Evolutionary conservation across 1,140 invertebrate species (phyloP).

Genomic region (Caerostris darwini): DNA sequence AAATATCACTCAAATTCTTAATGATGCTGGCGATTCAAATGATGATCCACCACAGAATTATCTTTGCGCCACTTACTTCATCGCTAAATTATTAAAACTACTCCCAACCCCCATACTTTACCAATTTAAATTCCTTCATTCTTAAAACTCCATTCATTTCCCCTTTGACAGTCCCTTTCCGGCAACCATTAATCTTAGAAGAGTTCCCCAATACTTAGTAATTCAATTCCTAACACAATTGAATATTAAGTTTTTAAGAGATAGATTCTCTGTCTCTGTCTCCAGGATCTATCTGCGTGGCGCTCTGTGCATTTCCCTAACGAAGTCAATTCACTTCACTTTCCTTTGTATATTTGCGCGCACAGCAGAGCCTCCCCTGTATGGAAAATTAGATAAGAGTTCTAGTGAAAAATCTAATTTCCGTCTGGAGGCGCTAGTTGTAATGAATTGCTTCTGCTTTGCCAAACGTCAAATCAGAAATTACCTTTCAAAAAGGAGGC

Average conservation of each 20-base stretch:
- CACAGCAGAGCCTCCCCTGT: background rate
- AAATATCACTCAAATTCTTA: no score
- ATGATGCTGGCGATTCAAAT: no score
- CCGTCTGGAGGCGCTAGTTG: background rate
- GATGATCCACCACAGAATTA: no score
- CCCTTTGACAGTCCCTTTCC: background rate
- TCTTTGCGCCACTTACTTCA: no score
- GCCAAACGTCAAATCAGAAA: slow-evolving; percentile 19
- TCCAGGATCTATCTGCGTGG: background rate
- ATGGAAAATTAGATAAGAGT: slow-evolving; percentile 16
- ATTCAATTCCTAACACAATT: background rate
- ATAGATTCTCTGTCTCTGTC: background rate
- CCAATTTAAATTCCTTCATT: background rate
- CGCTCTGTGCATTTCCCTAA: background rate
- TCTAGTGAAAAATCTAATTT: slow-evolving; percentile 22
- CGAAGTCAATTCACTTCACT: background rate
- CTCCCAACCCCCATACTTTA: no score
- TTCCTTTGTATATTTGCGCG: background rate
- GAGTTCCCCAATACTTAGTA: background rate
- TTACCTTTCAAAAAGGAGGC: no score
- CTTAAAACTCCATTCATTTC: background rate
- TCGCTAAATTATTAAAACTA: no score
- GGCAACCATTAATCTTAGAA: background rate
- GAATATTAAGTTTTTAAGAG: background rate
- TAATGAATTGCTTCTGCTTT: slow-evolving; percentile 16